Evolutionary conservation across 1,140 invertebrate genomes (phyloP), one percentile per base, ranked within the genome.

Genomic region (Bombus cullumanus): DNA sequence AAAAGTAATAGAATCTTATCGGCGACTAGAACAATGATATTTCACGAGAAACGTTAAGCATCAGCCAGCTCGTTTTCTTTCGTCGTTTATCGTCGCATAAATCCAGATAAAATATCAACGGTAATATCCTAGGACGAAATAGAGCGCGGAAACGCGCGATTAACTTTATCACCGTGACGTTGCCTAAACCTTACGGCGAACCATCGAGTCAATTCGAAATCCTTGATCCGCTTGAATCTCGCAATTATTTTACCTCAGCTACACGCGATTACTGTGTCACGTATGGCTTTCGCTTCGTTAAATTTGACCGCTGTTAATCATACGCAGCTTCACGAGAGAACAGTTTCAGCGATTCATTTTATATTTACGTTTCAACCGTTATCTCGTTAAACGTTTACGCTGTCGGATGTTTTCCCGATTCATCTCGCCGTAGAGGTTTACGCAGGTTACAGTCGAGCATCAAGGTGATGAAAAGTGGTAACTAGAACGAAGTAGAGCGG

Each of bases 201-300:
- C 59, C 79, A 59, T 86, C 68, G 71, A 62, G 41, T 77, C 53
- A 71, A 68, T 71, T 87, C 69, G 66, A 75, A 86, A 83, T 78
- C 68, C 31, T 80, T 34, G 73, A 31, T n/a, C 28, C 71, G 59
- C 28, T 64, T 37, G 73, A 86, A 64, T 79, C 68, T 28, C 41
- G 22, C 74, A 62, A 69, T 89, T 86, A 89, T 85, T 85, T 66
- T 31, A 31, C n/a, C 5, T 4, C 15, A 6, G n/a, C 62, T 71
- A 68, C 72, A 31, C 76, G 80, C 86, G 83, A 89, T 86, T 86
- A 83, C 66, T 53, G 85, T 57, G 72, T 73, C 34, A 62, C 66
- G 75, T 62, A 79, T 64, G 64, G 62, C 68, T 57, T 77, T 71
- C 81, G 69, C 74, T 39, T 77, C 74, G 81, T 86, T 88, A 88